Conservation (phyloP, 1,140 invertebrate species). For the Euglossa dilemma region DNA sequence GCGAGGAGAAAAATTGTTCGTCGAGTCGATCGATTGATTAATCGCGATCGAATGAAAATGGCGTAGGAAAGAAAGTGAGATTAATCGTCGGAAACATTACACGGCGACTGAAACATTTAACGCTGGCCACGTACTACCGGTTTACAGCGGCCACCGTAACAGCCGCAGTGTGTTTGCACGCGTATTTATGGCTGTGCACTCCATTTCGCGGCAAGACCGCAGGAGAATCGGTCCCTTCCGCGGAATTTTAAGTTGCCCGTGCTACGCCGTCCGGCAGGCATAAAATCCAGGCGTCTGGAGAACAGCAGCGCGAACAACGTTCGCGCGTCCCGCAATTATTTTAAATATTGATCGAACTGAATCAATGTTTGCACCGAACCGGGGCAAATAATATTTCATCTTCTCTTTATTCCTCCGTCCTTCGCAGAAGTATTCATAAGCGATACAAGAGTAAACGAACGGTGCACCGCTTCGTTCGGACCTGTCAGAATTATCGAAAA, state of each 20-base stretch:
- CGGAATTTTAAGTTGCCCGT: not conserved
- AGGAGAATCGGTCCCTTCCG: not conserved
- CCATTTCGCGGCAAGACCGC: not conserved
- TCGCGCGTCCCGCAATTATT: not conserved
- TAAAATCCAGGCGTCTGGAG: not conserved
- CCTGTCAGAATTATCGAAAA: too few species aligned
- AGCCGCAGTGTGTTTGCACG: not conserved
- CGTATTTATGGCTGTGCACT: not conserved
- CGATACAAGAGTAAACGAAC: too few species aligned
- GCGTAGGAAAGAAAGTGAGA: constrained; percentile 6
- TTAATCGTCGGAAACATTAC: constrained; percentile 56
- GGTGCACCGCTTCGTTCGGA: too few species aligned
- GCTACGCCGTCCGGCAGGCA: too few species aligned
- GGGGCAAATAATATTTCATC: not conserved
- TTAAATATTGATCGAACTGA: constrained; percentile 2
- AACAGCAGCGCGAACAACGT: not conserved
- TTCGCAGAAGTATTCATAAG: too few species aligned
- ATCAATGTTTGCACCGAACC: not conserved
- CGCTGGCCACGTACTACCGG: constrained; percentile 65
- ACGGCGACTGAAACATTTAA: constrained; percentile 76
- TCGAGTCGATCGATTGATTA: too few species aligned
- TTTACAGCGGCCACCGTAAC: not conserved
- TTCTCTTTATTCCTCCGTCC: not conserved
- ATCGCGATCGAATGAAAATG: too few species aligned
- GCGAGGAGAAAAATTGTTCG: not conserved